A percentile compares a stretch with the other conserved stretches of the same genome.
Conservation (phyloP, 2,888 invertebrate genomes). For the Megalurothrips usitatus region DNA sequence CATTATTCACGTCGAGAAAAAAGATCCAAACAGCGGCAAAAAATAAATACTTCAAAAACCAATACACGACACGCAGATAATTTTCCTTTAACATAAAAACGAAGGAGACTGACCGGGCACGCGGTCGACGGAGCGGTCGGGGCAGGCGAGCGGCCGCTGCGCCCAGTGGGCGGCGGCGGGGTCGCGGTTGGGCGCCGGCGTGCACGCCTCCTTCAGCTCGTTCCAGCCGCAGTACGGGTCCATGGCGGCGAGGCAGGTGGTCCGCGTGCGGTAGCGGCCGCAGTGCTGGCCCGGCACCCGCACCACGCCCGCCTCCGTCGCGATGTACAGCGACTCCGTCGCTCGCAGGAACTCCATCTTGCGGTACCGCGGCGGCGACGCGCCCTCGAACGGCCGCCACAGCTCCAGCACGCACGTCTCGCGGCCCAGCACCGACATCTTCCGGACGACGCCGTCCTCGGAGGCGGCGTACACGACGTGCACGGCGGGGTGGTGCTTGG, state of each 20-base stretch:
- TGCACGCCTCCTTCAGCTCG: conserved; percentile 66
- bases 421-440: conserved; percentile 69
- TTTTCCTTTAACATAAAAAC: not conserved
- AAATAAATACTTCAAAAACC: not conserved
- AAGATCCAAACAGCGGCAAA: not conserved
- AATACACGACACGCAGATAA: too few relatives aligned
- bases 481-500: conserved; percentile 62
- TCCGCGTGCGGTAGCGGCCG: conserved; percentile 61
- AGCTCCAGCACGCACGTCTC: conserved; percentile 80
- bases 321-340: conserved; percentile 63
- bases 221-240: conserved; percentile 97
- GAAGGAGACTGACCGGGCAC: not conserved
- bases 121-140: not conserved
- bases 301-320: conserved; percentile 61
- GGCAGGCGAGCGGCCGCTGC: conserved; percentile 50
- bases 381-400: conserved; percentile 64
- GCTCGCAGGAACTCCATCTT: conserved; percentile 48
- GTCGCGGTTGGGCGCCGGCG: conserved; percentile 61
- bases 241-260: conserved; percentile 73
- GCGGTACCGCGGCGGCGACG: conserved; percentile 37
- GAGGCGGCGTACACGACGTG: conserved; percentile 80
- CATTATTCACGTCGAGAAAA: too few relatives aligned
- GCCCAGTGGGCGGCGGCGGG: conserved; percentile 64
- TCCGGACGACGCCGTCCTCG: conserved; percentile 67
- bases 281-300: conserved; percentile 77